These are phyloP conservation scores for Enoplosus armatus DNA, from an alignment of 2,797 vertebrate genomes.

Conservation along the genomic window DNA sequence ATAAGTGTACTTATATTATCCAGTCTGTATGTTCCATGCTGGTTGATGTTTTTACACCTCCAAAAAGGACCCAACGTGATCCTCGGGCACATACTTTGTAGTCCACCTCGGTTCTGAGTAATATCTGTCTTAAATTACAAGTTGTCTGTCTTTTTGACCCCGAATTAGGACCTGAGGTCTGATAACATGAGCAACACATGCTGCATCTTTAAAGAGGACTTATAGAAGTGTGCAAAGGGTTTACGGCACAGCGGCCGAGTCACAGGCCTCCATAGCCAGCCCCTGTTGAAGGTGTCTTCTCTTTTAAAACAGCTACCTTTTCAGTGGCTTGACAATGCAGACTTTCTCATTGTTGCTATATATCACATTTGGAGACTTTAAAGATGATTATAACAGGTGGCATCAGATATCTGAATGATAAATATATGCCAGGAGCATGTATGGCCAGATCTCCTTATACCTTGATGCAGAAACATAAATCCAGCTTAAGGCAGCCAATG, in stretches of 20 bases:
- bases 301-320: neutral
- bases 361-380: too few relatives aligned
- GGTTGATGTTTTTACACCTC: neutral
- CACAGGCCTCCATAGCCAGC: neutral
- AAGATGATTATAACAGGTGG: too few relatives aligned
- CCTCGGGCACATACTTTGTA: neutral
- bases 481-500: neutral
- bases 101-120: neutral
- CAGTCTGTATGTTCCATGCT: neutral
- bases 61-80: neutral
- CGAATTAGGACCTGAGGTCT: neutral
- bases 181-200: neutral
- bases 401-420: too few relatives aligned
- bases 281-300: neutral
- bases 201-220: neutral
- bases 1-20: neutral
- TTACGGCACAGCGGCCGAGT: neutral
- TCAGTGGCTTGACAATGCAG: too few relatives aligned
- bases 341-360: too few relatives aligned
- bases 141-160: neutral
- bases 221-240: neutral
- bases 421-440: neutral
- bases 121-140: neutral
- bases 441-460: neutral
- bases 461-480: neutral